These are phyloP conservation scores for Psammodynastes pulverulentus DNA, from an alignment of 2,113 vertebrate species.

Conservation along the genomic window DNA sequence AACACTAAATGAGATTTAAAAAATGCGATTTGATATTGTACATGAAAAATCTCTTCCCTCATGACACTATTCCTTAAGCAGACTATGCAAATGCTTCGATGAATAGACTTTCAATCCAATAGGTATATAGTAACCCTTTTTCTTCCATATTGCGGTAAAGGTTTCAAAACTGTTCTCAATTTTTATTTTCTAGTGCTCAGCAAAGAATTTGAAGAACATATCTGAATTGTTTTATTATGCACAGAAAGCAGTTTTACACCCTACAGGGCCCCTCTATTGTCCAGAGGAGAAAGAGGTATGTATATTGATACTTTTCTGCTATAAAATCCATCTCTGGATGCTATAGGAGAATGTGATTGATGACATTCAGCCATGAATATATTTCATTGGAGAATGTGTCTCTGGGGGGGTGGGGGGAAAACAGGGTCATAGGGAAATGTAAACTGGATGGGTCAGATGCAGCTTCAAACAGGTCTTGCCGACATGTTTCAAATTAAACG, in stretches of 20 bases:
- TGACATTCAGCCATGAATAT: too few species aligned
- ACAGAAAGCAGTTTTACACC: constrained; percentile 98
- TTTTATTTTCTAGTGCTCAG: constrained; percentile 85
- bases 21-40: neutral
- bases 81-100: neutral
- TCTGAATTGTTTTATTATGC: constrained; percentile 99
- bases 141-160: neutral
- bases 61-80: neutral
- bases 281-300: constrained; percentile 98
- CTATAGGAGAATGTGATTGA: too few species aligned
- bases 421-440: too few species aligned
- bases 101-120: neutral
- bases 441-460: too few species aligned
- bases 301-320: constrained; percentile 59
- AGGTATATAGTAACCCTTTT: neutral
- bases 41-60: neutral
- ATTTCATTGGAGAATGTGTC: too few species aligned
- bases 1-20: neutral
- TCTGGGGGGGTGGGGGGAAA: too few species aligned
- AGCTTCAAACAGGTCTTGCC: too few species aligned
- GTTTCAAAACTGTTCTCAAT: neutral
- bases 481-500: too few species aligned
- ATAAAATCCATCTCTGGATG: neutral
- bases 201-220: constrained; percentile 99
- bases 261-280: constrained; percentile 94